Percentiles rank a stretch among this genome's conserved stretches.
Conservation (phyloP, 35 echinoderm and acorn worm species). For the Chiridota heheva region DNA sequence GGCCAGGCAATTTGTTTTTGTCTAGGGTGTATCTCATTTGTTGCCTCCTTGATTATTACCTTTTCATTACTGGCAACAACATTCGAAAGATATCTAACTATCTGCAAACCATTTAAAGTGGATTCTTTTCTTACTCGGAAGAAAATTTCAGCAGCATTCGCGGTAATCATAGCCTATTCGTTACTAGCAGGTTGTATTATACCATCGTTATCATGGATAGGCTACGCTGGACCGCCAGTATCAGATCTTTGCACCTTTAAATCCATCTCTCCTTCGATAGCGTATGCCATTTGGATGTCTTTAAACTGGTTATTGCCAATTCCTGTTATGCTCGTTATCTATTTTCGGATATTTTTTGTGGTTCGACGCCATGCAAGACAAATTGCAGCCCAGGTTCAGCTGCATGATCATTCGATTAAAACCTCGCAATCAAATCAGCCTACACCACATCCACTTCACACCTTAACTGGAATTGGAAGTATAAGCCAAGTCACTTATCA, state of each 20-base stretch:
- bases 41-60: constrained; percentile 21
- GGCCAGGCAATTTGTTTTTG: constrained; percentile 14
- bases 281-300: constrained; percentile 9
- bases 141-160: background rate
- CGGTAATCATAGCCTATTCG: constrained; percentile 29
- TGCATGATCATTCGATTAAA: no score
- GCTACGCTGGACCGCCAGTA: background rate
- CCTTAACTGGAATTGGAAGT: no score
- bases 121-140: constrained; percentile 25
- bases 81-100: constrained; percentile 16
- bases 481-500: no score
- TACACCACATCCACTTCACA: no score
- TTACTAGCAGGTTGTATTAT: constrained; percentile 19
- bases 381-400: constrained; percentile 15
- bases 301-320: constrained; percentile 30
- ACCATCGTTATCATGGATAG: constrained; percentile 32
- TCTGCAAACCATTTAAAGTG: constrained; percentile 19
- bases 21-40: constrained; percentile 19
- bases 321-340: constrained; percentile 38
- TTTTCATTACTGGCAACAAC: constrained; percentile 27
- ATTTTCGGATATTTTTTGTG: constrained; percentile 23
- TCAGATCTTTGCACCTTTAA: constrained; percentile 7
- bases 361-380: constrained; percentile 25
- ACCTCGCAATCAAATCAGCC: no score
- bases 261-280: constrained; percentile 11